phyloP scores from a whole-genome alignment of 2,113 vertebrate genomes.

The Chionomys nivalis region DNA sequence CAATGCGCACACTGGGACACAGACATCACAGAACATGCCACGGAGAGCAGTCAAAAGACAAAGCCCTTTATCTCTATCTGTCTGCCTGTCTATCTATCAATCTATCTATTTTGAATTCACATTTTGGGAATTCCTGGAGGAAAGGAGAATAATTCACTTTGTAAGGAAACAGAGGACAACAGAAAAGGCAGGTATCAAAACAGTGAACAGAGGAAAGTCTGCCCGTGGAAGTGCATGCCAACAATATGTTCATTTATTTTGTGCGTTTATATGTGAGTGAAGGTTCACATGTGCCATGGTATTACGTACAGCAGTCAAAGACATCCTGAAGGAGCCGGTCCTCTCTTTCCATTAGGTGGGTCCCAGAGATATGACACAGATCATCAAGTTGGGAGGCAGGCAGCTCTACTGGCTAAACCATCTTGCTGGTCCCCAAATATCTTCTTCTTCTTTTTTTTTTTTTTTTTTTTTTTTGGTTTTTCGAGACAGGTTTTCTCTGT shows the following conservation, averaged over 20 bases:
- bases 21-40: not conserved
- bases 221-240: not conserved
- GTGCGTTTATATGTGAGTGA: not conserved
- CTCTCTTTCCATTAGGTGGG: not conserved
- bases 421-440: not conserved
- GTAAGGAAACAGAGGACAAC: not conserved
- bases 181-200: slow-evolving; percentile 34
- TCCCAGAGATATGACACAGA: not conserved
- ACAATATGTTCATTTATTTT: not conserved
- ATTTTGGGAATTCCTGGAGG: slow-evolving; percentile 47
- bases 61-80: not conserved
- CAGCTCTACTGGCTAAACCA: not conserved
- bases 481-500: too few relatives aligned
- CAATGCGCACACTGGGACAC: not conserved
- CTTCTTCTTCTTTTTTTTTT: too few relatives aligned
- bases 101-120: not conserved
- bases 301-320: not conserved
- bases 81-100: not conserved
- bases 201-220: not conserved
- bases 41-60: slow-evolving; percentile 20
- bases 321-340: not conserved
- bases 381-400: not conserved
- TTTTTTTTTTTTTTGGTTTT: too few relatives aligned
- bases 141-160: slow-evolving; percentile 35
- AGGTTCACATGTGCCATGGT: not conserved